These are phyloP conservation scores for Sarcophaga carnaria DNA, from an alignment of 2,888 invertebrate species.

Conservation along the genomic window DNA sequence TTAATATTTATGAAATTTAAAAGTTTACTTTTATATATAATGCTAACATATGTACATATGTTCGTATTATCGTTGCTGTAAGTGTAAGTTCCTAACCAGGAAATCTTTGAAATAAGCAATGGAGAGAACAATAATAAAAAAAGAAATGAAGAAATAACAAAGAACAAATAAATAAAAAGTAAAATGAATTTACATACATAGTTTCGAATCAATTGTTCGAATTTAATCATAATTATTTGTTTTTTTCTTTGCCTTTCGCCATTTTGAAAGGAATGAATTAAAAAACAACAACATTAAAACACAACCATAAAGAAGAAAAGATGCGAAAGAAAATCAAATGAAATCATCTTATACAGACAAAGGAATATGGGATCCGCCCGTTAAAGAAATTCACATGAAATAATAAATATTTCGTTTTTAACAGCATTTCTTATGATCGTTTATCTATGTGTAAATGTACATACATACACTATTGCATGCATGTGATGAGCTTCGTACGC, in stretches of 20 bases:
- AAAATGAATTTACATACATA: no score
- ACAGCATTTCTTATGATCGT: neutral
- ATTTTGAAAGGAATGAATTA: conserved; percentile 49
- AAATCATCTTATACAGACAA: conserved; percentile 52
- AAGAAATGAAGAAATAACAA: no score
- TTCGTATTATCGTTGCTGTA: no score
- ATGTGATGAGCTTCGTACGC: neutral
- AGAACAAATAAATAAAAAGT: no score
- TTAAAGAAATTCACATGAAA: conserved; percentile 68
- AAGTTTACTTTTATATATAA: no score
- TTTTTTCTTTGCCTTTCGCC: conserved; percentile 62
- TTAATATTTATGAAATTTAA: no score
- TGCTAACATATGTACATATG: no score
- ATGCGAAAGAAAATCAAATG: conserved; percentile 16
- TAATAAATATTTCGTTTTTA: conserved; percentile 57
- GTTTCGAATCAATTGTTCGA: neutral
- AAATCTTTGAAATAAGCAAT: no score
- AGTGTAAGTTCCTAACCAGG: no score
- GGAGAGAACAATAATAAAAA: no score
- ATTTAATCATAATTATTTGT: conserved; percentile 31
- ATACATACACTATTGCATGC: conserved; percentile 15
- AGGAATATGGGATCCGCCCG: conserved; percentile 68
- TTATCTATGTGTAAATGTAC: conserved; percentile 20
- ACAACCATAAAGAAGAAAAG: conserved; percentile 9
- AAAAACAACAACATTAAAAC: neutral